Evolutionary conservation across 1,140 invertebrate species (phyloP).

Genomic region (Schlechtendalia chinensis): DNA sequence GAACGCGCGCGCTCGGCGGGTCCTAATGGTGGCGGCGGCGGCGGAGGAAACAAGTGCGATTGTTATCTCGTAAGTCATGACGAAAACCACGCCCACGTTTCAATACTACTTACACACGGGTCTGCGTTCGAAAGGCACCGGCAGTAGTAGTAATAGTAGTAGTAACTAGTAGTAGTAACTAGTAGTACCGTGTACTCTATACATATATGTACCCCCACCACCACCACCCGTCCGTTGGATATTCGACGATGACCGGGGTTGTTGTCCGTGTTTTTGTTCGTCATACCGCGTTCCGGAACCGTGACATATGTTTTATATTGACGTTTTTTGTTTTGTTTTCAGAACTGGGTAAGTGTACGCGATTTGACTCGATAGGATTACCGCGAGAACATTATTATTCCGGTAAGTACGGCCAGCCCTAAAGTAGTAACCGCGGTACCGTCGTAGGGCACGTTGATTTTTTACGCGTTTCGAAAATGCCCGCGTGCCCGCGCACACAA

Average conservation of each 20-base stretch:
- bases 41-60: conserved; percentile 41
- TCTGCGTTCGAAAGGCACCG: not conserved
- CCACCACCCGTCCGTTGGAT: no score
- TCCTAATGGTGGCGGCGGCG: conserved; percentile 17
- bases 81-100: conserved; percentile 30
- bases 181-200: not conserved
- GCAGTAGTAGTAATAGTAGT: not conserved
- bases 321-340: conserved; percentile 20
- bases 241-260: no score
- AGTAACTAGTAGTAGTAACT: no score
- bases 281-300: no score
- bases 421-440: no score
- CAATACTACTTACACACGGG: conserved; percentile 17
- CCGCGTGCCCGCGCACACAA: not conserved
- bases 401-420: no score
- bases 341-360: conserved; percentile 37
- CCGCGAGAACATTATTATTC: no score
- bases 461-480: no score
- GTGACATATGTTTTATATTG: no score
- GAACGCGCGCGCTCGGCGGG: conserved; percentile 14
- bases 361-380: not conserved
- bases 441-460: no score
- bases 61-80: conserved; percentile 36
- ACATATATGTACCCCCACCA: not conserved
- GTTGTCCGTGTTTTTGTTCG: no score